These are phyloP conservation scores for Pollenia amentaria DNA, from an alignment of 2,888 invertebrate genomes.

Conservation along the genomic window DNA sequence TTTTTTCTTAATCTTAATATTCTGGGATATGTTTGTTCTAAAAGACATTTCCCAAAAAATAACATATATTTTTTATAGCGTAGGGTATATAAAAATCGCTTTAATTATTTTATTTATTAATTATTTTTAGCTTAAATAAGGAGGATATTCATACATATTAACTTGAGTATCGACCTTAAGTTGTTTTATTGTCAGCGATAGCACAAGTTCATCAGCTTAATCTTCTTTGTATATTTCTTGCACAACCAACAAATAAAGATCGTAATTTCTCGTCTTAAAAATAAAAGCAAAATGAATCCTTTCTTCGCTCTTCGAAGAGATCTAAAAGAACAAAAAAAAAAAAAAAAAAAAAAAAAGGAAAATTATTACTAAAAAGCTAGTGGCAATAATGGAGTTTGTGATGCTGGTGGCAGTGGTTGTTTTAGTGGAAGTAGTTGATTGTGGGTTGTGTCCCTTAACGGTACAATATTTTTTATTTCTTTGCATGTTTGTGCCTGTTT, in stretches of 20 bases:
- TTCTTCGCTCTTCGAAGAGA: not conserved
- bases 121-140: constrained; percentile 45
- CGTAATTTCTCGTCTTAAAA: constrained; percentile 34
- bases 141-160: constrained; percentile 54
- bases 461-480: constrained; percentile 57
- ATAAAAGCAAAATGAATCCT: constrained; percentile 41
- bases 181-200: constrained; percentile 74
- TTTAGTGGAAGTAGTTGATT: constrained; percentile 43
- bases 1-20: no score
- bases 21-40: no score
- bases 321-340: not conserved
- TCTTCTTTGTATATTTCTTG: constrained; percentile 43
- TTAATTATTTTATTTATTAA: constrained; percentile 5
- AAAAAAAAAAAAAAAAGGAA: constrained; percentile 11
- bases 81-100: constrained; percentile 39
- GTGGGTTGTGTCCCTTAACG: constrained; percentile 74
- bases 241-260: constrained; percentile 47
- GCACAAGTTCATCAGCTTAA: constrained; percentile 71
- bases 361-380: constrained; percentile 50
- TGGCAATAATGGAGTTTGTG: constrained; percentile 32
- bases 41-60: no score
- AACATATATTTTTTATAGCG: not conserved
- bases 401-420: constrained; percentile 15
- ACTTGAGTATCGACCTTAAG: constrained; percentile 61
- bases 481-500: constrained; percentile 58